phyloP scores from a whole-genome alignment of 1,140 invertebrate genomes.

The Camponotus vicinus region DNA sequence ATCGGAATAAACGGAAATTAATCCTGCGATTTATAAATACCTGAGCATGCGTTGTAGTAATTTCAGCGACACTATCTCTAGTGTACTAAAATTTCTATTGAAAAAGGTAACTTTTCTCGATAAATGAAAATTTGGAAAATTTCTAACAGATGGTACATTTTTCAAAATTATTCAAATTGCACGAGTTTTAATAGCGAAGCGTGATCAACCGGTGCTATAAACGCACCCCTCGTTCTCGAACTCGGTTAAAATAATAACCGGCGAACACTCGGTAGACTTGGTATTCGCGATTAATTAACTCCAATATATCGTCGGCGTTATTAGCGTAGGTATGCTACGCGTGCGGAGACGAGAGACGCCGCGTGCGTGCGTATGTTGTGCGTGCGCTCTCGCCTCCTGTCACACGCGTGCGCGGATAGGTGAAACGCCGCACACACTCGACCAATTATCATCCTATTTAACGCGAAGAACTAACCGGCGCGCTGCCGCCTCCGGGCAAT shows the following conservation, averaged over 20 bases:
- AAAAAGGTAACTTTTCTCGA: not conserved
- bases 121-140: not conserved
- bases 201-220: not conserved
- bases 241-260: conserved; percentile 51
- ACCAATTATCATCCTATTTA: conserved; percentile 64
- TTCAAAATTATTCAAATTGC: not conserved
- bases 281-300: conserved; percentile 67
- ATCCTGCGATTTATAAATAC: not conserved
- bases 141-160: not conserved
- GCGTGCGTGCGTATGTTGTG: not conserved
- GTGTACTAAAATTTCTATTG: not conserved
- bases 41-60: not conserved
- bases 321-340: conserved; percentile 37
- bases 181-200: not conserved
- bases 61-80: not conserved
- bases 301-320: conserved; percentile 54
- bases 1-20: conserved; percentile 37
- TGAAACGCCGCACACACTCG: conserved; percentile 61
- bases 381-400: not conserved
- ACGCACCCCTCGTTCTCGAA: not conserved
- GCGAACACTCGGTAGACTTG: conserved; percentile 46
- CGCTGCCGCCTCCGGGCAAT: conserved; percentile 42
- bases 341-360: not conserved
- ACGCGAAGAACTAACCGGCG: conserved; percentile 58
- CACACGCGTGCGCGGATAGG: conserved; percentile 37